phyloP scores from a whole-genome alignment of 2,797 vertebrate species.

The Xiphophorus birchmanni region DNA sequence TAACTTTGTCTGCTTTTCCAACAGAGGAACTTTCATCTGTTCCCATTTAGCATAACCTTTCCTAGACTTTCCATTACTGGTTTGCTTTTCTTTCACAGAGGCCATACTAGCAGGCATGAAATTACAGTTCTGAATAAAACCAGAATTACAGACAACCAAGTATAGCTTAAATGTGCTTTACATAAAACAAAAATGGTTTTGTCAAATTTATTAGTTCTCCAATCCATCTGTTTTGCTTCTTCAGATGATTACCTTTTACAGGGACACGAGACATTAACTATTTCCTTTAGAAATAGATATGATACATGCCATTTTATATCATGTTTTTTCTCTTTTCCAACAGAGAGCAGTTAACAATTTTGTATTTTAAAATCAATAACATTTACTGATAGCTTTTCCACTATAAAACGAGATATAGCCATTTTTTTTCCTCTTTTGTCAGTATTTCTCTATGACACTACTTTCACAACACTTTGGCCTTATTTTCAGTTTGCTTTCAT shows the following conservation, averaged over 20 bases:
- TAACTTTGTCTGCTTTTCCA: constrained; percentile 10
- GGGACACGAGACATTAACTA: background rate
- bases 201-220: constrained; percentile 6
- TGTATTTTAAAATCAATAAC: background rate
- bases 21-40: constrained; percentile 9
- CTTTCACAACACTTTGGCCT: background rate
- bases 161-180: constrained; percentile 20
- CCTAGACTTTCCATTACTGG: constrained; percentile 10
- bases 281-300: background rate
- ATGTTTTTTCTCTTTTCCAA: background rate
- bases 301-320: background rate
- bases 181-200: background rate
- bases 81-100: constrained; percentile 16
- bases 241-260: background rate
- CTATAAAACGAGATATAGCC: background rate
- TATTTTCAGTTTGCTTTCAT: constrained; percentile 21
- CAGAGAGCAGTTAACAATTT: background rate
- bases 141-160: constrained; percentile 36
- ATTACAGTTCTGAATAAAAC: constrained; percentile 36
- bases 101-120: constrained; percentile 44
- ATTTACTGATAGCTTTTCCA: background rate
- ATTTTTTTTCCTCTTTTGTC: background rate
- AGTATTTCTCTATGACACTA: background rate
- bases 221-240: constrained; percentile 8
- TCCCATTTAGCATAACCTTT: background rate